Conservation (phyloP, 2,888 invertebrate genomes). For the Vesta saturnalis region DNA sequence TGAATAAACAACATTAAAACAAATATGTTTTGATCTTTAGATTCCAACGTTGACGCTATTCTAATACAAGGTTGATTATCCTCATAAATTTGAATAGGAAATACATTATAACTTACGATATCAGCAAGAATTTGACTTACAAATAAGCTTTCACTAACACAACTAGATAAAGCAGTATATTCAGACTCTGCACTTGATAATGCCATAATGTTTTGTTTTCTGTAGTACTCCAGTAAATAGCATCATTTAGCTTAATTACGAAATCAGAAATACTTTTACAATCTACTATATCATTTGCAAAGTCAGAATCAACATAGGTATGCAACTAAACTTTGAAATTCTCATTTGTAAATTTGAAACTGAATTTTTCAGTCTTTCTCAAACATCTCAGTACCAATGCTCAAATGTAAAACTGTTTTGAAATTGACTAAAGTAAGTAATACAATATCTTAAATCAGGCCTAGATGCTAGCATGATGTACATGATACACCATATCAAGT, state of each 20-base stretch:
- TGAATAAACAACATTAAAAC: too few relatives aligned
- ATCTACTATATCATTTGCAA: conserved; percentile 31
- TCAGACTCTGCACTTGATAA: conserved; percentile 30
- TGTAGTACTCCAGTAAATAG: conserved; percentile 33
- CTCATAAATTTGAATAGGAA: neutral
- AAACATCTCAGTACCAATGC: conserved; percentile 31
- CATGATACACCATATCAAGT: conserved; percentile 37
- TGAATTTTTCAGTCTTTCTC: conserved; percentile 33
- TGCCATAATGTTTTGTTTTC: conserved; percentile 32
- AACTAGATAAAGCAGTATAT: conserved; percentile 20
- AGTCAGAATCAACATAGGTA: conserved; percentile 36
- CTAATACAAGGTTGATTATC: neutral
- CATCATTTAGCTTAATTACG: conserved; percentile 34
- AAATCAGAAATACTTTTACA: conserved; percentile 37
- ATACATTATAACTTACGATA: neutral
- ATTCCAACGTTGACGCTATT: neutral
- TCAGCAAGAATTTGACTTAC: neutral
- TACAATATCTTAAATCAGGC: conserved; percentile 40
- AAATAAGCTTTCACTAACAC: conserved; percentile 22
- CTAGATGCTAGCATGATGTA: conserved; percentile 42
- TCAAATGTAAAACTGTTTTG: conserved; percentile 33
- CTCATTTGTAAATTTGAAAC: conserved; percentile 32
- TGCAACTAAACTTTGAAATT: conserved; percentile 20
- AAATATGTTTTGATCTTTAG: neutral
- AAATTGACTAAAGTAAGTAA: conserved; percentile 44